These are phyloP conservation scores for Apodemia duryi DNA, from an alignment of 2,888 invertebrate species.

Conservation along the genomic window DNA sequence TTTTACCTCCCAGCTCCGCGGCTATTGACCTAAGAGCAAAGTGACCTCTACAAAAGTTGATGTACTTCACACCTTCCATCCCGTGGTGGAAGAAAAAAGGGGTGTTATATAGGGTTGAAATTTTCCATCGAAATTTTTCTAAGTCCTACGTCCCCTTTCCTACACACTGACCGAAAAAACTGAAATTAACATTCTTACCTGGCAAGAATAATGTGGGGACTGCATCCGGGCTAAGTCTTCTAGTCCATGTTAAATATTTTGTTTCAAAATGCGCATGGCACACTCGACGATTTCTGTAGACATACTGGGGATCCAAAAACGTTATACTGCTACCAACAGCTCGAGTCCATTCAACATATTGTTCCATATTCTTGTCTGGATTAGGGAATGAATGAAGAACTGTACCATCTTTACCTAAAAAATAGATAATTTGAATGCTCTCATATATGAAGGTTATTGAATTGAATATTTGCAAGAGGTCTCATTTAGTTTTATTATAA, in stretches of 20 bases:
- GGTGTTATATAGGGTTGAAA: too few species aligned
- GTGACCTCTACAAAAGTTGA: too few species aligned
- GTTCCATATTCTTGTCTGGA: background rate
- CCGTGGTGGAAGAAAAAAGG: too few species aligned
- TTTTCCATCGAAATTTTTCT: too few species aligned
- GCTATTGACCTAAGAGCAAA: too few species aligned
- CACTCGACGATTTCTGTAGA: conserved; percentile 13
- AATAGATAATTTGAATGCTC: background rate
- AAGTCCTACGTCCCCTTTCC: too few species aligned
- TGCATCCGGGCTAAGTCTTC: background rate
- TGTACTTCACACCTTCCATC: too few species aligned
- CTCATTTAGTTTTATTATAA: too few species aligned
- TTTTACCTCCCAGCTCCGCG: too few species aligned
- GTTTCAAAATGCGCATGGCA: conserved; percentile 23
- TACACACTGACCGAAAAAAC: too few species aligned
- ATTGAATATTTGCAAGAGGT: too few species aligned
- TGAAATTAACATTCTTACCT: background rate
- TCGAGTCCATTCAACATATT: conserved; percentile 3
- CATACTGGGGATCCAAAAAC: conserved; percentile 16
- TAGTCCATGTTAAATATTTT: conserved; percentile 21
- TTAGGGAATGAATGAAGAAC: conserved; percentile 9
- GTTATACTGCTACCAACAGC: conserved; percentile 13
- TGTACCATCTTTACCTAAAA: conserved; percentile 7
- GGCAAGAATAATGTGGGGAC: conserved; percentile 5
- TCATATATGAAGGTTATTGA: too few species aligned